Evolutionary conservation across 2,888 invertebrate genomes (phyloP).

Genomic region (Cephonodes hylas): DNA sequence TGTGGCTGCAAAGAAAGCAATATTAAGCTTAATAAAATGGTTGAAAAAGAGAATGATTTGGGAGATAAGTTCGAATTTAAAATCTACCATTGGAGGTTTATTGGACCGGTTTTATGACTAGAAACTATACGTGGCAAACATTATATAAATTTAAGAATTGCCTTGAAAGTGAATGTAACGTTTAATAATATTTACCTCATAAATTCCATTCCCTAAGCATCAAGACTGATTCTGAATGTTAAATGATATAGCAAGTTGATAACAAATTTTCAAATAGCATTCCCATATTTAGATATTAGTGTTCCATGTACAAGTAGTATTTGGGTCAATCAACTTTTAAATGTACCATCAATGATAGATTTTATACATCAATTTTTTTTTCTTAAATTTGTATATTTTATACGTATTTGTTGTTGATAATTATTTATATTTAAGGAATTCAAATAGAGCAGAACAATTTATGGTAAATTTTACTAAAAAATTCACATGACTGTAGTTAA

Average conservation of each 20-base stretch:
- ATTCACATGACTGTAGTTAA: too few species aligned
- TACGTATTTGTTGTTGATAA: too few species aligned
- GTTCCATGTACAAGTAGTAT: background rate
- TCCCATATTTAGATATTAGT: constrained; percentile 3
- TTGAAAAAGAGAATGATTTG: background rate
- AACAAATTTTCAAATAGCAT: constrained; percentile 6
- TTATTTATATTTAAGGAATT: too few species aligned
- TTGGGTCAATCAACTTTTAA: too few species aligned
- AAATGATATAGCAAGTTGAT: background rate
- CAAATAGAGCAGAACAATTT: too few species aligned
- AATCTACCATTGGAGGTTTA: background rate
- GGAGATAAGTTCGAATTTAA: background rate
- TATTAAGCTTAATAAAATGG: background rate
- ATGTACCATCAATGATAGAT: too few species aligned
- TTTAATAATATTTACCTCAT: constrained; percentile 5
- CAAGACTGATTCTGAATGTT: constrained; percentile 14
- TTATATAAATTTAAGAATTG: background rate
- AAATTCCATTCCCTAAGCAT: constrained; percentile 2
- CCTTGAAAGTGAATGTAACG: background rate
- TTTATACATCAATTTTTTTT: too few species aligned
- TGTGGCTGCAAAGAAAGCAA: background rate
- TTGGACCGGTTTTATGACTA: background rate
- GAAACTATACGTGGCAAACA: background rate
- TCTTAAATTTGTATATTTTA: too few species aligned
- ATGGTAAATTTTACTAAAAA: too few species aligned